Evolutionary conservation across 1,140 invertebrate species (phyloP).

Genomic region (Zaprionus nigranus): DNA sequence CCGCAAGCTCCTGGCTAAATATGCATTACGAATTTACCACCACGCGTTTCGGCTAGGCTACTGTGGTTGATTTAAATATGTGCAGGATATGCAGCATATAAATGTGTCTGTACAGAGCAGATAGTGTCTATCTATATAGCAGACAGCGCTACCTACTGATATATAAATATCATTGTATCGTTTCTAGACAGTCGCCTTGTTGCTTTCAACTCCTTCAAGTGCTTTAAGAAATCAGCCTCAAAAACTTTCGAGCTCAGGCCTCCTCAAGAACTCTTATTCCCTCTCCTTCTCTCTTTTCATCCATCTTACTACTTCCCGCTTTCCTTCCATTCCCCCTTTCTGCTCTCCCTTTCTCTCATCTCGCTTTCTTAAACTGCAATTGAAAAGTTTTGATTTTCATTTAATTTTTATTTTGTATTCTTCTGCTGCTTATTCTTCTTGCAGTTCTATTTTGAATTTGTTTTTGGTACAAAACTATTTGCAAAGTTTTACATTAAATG

Average conservation of each 20-base stretch:
- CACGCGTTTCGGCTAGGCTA: not conserved
- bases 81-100: not conserved
- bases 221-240: slow-evolving; percentile 38
- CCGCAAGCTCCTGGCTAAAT: slow-evolving; percentile 12
- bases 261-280: no score
- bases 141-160: not conserved
- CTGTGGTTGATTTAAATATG: not conserved
- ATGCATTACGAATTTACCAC: slow-evolving; percentile 10
- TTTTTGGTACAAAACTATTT: slow-evolving; percentile 76
- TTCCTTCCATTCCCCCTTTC: not conserved
- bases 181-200: not conserved
- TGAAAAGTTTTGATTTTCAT: slow-evolving; percentile 77
- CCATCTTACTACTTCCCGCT: no score
- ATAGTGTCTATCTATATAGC: not conserved
- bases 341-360: slow-evolving; percentile 7
- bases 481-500: slow-evolving; percentile 80
- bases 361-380: slow-evolving; percentile 58
- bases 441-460: slow-evolving; percentile 51
- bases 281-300: no score
- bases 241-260: slow-evolving; percentile 1
- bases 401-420: slow-evolving; percentile 49
- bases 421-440: slow-evolving; percentile 20
- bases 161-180: not conserved
- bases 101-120: not conserved
- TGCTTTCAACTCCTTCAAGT: not conserved